phyloP scores from a whole-genome alignment of 2,113 vertebrate genomes.

The Pyxicephalus adspersus region DNA sequence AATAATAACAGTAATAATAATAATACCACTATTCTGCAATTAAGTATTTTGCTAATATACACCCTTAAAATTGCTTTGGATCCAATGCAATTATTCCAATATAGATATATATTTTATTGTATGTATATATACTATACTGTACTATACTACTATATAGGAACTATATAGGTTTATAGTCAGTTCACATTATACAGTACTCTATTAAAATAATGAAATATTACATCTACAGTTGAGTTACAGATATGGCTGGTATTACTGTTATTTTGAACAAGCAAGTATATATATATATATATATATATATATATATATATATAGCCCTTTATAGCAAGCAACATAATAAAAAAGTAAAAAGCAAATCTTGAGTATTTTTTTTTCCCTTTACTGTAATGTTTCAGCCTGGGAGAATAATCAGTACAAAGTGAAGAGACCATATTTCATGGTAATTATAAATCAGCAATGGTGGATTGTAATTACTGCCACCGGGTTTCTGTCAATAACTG shows the following conservation, averaged over 20 bases:
- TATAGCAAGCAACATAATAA: conserved; percentile 5
- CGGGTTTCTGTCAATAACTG: conserved; percentile 6
- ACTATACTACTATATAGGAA: too few species aligned
- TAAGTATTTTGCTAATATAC: too few species aligned
- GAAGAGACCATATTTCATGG: conserved; percentile 30
- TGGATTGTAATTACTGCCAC: conserved; percentile 16
- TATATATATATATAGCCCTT: too few species aligned
- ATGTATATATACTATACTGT: too few species aligned
- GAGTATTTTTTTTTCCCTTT: conserved; percentile 17
- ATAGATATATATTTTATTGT: neutral
- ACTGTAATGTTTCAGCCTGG: conserved; percentile 16
- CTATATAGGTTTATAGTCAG: neutral
- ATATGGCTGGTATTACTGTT: neutral
- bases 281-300: too few species aligned
- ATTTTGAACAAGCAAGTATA: neutral
- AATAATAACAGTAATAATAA: too few species aligned
- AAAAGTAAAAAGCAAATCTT: conserved; percentile 1
- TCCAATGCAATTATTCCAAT: neutral
- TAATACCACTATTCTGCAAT: too few species aligned
- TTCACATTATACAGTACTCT: neutral
- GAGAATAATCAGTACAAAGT: conserved; percentile 40
- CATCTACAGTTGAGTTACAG: neutral
- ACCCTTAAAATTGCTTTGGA: neutral
- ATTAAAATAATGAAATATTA: conserved; percentile 8
- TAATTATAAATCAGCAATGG: conserved; percentile 26